Percentiles rank a stretch among this genome's conserved stretches.
phyloP scores from a whole-genome alignment of 2,888 invertebrate genomes.

The Crocallis elinguaria region DNA sequence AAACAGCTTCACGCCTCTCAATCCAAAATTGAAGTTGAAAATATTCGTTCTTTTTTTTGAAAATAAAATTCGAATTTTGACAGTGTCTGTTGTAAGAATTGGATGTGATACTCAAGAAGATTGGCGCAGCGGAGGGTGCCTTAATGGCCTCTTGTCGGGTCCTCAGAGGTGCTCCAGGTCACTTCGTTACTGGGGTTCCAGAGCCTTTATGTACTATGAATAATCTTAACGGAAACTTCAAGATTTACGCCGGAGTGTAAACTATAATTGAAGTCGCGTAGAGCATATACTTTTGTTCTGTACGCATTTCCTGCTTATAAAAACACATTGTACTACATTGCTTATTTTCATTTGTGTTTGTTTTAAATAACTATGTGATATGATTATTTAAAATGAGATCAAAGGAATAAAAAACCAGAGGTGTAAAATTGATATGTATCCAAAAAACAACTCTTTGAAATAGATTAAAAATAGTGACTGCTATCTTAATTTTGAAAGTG shows the following conservation, averaged over 20 bases:
- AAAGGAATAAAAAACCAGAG: too few species aligned
- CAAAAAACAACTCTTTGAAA: too few species aligned
- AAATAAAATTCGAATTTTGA: slow-evolving; percentile 52
- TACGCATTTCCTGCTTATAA: background rate
- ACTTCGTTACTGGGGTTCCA: slow-evolving; percentile 82
- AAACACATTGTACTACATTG: background rate
- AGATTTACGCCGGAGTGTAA: slow-evolving; percentile 43
- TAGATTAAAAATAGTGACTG: too few species aligned
- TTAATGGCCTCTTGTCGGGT: slow-evolving; percentile 80
- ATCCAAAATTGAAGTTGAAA: slow-evolving; percentile 4
- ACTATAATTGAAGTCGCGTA: slow-evolving; percentile 44
- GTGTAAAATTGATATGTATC: too few species aligned
- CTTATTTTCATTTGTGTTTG: background rate
- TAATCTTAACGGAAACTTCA: slow-evolving; percentile 62
- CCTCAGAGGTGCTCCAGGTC: slow-evolving; percentile 77
- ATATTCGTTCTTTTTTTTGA: slow-evolving; percentile 35
- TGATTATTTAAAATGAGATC: background rate
- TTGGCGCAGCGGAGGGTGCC: slow-evolving; percentile 74
- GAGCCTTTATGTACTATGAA: slow-evolving; percentile 71
- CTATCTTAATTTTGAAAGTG: background rate
- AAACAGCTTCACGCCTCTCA: background rate
- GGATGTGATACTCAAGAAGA: slow-evolving; percentile 78
- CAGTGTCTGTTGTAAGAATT: slow-evolving; percentile 63
- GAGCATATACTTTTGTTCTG: background rate
- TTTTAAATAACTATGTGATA: background rate